Percentiles rank a stretch among this genome's conserved stretches.
Evolutionary conservation across 2,113 vertebrate species (phyloP).

Genomic region (Malurus melanocephalus): DNA sequence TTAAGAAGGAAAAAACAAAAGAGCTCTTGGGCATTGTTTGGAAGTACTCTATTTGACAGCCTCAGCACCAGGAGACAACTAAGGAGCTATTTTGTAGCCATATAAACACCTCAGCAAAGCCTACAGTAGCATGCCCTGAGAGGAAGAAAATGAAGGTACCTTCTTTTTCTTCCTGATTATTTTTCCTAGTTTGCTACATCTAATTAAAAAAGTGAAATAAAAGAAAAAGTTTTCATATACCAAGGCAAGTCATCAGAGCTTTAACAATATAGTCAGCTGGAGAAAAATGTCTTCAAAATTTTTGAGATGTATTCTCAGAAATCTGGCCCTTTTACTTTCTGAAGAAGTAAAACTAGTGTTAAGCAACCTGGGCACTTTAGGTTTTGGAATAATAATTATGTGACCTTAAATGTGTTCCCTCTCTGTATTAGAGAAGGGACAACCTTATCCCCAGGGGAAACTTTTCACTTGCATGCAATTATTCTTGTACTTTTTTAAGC

Average conservation of each 20-base stretch:
- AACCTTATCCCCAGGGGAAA: not conserved
- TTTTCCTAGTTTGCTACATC: not conserved
- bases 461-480: not conserved
- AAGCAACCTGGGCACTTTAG: not conserved
- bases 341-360: not conserved
- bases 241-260: not conserved
- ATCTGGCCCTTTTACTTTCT: not conserved
- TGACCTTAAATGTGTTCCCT: not conserved
- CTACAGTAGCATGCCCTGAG: not conserved
- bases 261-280: not conserved
- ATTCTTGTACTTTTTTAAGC: not conserved
- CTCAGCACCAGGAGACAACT: not conserved
- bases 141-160: not conserved
- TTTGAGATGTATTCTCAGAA: not conserved
- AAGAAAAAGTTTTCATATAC: not conserved
- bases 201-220: not conserved
- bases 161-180: not conserved
- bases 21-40: not conserved
- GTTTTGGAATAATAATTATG: not conserved
- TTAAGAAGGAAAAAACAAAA: not conserved
- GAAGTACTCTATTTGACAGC: not conserved
- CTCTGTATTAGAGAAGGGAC: not conserved
- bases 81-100: not conserved
- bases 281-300: not conserved
- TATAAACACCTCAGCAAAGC: not conserved